These are phyloP conservation scores for Leptinotarsa haldemani DNA, from an alignment of 2,888 invertebrate genomes.

Conservation along the genomic window DNA sequence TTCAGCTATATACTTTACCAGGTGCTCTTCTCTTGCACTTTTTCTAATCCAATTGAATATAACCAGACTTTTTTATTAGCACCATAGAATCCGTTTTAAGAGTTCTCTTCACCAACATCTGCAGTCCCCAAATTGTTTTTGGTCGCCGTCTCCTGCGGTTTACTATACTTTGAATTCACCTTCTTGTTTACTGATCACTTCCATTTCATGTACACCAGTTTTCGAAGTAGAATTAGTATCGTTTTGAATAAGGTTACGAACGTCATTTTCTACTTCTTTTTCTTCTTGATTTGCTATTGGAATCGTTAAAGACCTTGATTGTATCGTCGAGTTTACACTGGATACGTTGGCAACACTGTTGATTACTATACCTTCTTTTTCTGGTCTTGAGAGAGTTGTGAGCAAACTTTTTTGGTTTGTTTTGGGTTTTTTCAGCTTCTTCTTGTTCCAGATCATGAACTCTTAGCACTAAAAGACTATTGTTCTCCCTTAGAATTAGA, in stretches of 20 bases:
- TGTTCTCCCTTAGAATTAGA: neutral
- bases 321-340: neutral
- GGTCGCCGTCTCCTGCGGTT: neutral
- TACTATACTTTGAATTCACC: neutral
- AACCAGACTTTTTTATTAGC: slow-evolving; percentile 8
- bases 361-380: neutral
- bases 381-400: neutral
- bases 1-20: neutral
- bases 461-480: neutral
- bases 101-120: neutral
- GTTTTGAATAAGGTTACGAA: neutral
- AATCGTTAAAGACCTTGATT: neutral
- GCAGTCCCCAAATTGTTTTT: neutral
- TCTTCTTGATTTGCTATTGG: neutral
- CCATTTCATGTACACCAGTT: neutral
- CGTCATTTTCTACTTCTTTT: neutral
- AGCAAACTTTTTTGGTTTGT: neutral
- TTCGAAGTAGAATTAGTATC: neutral
- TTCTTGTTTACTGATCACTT: too few species aligned
- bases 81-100: neutral
- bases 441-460: neutral
- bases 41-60: neutral
- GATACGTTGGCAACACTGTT: neutral
- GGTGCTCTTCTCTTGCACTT: neutral
- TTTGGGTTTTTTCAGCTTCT: neutral